Evolutionary conservation across 2,113 vertebrate species (phyloP).

Genomic region (Procavia capensis): DNA sequence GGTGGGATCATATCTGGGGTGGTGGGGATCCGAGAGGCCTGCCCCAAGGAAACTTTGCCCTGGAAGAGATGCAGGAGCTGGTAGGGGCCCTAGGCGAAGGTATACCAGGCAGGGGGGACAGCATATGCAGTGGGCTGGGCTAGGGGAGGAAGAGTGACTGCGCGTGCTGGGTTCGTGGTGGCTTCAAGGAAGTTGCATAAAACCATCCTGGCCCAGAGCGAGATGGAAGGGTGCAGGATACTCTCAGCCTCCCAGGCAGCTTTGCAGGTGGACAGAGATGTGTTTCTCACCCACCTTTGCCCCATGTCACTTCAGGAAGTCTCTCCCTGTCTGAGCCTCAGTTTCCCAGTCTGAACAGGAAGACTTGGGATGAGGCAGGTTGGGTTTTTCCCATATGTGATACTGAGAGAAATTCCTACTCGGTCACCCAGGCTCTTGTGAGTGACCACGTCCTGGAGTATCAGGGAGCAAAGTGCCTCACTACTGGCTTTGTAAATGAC

Average conservation of each 20-base stretch:
- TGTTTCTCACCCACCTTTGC: not conserved
- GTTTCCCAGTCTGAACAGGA: not conserved
- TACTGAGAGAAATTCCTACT: not conserved
- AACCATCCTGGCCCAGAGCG: not conserved
- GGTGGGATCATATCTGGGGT: fast-evolving
- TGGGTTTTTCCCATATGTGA: not conserved
- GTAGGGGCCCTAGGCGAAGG: not conserved
- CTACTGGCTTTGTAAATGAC: not conserved
- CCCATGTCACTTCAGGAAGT: not conserved
- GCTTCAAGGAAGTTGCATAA: fast-evolving
- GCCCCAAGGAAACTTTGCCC: not conserved
- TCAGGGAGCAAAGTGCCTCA: fast-evolving
- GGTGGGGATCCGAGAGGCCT: not conserved
- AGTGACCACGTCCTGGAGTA: not conserved
- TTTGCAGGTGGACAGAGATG: not conserved
- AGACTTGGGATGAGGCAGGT: not conserved
- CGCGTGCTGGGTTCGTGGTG: fast-evolving
- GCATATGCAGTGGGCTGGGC: not conserved
- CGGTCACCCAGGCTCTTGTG: not conserved
- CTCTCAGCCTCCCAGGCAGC: not conserved
- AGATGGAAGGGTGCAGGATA: not conserved
- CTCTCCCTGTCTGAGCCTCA: not conserved
- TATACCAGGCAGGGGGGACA: too few relatives aligned
- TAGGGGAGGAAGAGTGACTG: not conserved
- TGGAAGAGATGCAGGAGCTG: not conserved